These are phyloP conservation scores for Strigops habroptila DNA, from an alignment of 2,113 vertebrate genomes.

Conservation along the genomic window DNA sequence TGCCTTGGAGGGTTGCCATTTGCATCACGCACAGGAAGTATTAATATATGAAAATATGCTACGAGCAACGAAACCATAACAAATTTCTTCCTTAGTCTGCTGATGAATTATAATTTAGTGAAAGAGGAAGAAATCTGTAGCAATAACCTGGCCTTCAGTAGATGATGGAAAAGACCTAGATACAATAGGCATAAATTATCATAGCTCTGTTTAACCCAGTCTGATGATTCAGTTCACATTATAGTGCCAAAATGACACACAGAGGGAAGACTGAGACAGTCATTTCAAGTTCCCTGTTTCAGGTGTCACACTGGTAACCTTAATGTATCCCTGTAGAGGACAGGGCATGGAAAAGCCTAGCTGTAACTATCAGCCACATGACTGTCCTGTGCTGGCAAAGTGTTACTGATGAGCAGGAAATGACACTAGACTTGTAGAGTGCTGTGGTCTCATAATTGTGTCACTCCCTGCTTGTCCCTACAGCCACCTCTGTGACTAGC, in stretches of 20 bases:
- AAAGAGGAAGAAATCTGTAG: neutral
- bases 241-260: neutral
- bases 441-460: neutral
- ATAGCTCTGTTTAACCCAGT: neutral
- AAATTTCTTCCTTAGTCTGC: conserved; percentile 24
- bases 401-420: neutral
- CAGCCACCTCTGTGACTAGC: neutral
- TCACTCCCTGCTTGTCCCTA: neutral
- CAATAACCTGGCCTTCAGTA: neutral
- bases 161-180: neutral
- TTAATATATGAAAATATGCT: conserved; percentile 16
- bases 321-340: neutral
- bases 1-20: conserved; percentile 39
- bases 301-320: neutral
- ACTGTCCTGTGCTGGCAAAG: neutral
- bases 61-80: neutral
- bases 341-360: neutral
- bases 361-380: neutral
- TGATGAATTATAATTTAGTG: conserved; percentile 10
- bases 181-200: neutral
- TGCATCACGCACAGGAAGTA: conserved; percentile 7
- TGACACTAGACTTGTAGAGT: neutral
- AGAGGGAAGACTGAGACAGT: neutral
- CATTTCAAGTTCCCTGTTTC: neutral
- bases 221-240: neutral